Evolutionary conservation across 1,140 invertebrate genomes (phyloP).

Genomic region (Gyrodactylus salaris): DNA sequence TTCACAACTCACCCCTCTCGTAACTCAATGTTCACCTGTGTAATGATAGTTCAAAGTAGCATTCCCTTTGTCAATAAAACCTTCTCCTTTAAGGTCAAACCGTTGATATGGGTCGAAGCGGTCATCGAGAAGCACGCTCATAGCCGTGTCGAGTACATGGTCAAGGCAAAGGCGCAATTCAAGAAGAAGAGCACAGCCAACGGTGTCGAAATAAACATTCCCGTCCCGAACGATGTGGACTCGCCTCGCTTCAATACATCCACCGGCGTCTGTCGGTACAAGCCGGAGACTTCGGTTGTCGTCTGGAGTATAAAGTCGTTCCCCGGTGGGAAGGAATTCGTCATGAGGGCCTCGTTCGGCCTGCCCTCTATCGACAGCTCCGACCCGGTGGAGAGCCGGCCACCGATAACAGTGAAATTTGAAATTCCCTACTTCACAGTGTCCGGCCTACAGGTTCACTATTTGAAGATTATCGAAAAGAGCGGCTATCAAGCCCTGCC

Average conservation of each 20-base stretch:
- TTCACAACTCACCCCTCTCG: not conserved
- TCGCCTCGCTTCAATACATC: constrained; percentile 95
- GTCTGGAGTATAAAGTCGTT: constrained; percentile 99
- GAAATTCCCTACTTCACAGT: constrained; percentile 99
- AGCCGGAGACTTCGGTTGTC: constrained; percentile 78
- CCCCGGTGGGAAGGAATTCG: constrained; percentile 87
- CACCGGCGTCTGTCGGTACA: constrained; percentile 81
- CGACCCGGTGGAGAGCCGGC: constrained; percentile 57
- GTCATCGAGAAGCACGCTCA: constrained; percentile 93
- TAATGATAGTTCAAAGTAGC: no score
- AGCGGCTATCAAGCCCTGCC: constrained; percentile 93
- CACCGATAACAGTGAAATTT: constrained; percentile 92
- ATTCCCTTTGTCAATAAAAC: not conserved
- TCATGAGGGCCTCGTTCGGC: constrained; percentile 97
- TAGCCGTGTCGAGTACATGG: constrained; percentile 92
- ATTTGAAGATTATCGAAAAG: constrained; percentile 96
- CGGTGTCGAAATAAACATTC: constrained; percentile 94
- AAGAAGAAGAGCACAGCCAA: constrained; percentile 87
- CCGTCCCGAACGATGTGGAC: constrained; percentile 83
- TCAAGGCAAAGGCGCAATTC: constrained; percentile 95
- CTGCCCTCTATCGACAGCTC: constrained; percentile 75
- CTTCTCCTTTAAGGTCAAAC: constrained; percentile 35
- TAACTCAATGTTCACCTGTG: no score
- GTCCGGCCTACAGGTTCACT: constrained; percentile 82
- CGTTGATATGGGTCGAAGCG: constrained; percentile 95